Conservation (phyloP, 2,797 vertebrate genomes). For the Perodicticus potto region DNA sequence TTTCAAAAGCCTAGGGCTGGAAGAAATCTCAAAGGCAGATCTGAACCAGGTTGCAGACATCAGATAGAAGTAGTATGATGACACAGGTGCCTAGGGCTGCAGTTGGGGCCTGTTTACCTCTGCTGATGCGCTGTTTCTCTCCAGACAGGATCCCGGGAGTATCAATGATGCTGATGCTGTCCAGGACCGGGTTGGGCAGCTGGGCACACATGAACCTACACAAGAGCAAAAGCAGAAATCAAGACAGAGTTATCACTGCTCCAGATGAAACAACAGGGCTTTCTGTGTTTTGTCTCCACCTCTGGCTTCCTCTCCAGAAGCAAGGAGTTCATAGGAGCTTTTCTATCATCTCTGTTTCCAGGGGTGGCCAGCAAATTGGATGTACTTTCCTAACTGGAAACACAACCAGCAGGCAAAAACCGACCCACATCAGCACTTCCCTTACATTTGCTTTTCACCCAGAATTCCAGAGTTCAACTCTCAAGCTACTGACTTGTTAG, state of each 20-base stretch:
- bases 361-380: background rate
- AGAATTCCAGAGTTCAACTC: constrained; percentile 27
- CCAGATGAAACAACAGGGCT: background rate
- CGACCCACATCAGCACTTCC: background rate
- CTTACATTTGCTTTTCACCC: background rate
- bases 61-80: fast-evolving
- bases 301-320: background rate
- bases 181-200: constrained; percentile 95
- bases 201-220: constrained; percentile 96
- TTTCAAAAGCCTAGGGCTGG: background rate
- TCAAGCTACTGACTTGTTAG: constrained; percentile 45
- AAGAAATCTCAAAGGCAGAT: background rate
- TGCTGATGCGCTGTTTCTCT: constrained; percentile 88
- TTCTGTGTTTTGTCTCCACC: background rate
- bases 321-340: background rate
- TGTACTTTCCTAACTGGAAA: background rate
- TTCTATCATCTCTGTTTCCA: background rate
- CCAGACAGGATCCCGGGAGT: constrained; percentile 93
- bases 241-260: background rate
- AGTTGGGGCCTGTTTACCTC: constrained; percentile 78
- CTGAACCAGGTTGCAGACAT: fast-evolving
- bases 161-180: constrained; percentile 98
- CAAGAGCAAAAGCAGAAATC: background rate
- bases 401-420: background rate
- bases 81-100: fast-evolving